Evolutionary conservation across 2,797 vertebrate genomes (phyloP), one percentile per base, ranked within the genome.

Genomic region (Antrozous pallidus): DNA sequence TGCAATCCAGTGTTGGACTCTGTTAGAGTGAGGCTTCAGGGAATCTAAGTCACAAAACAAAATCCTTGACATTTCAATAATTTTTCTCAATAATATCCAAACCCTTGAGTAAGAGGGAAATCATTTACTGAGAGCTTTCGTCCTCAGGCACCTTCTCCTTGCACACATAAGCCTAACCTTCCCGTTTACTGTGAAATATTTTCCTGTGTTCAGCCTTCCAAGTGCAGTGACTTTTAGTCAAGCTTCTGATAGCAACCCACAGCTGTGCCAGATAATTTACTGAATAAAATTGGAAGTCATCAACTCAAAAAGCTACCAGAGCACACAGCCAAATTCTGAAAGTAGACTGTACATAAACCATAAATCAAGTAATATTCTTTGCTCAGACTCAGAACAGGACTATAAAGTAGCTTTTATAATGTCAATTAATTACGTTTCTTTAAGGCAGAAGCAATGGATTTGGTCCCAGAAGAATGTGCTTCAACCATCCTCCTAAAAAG

Each of bases 401-500:
- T 61, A 88, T 95, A 93, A 95, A 95, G 87, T 63, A 74, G 88
- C 80, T 78, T 96, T 96, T 65, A 47, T 95, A 93, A 94, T 71
- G 78, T 95, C 86, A 90, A 74, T 89, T 96, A 94, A 92, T 92
- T 95, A 82, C 73, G 73, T 96, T 97, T 97, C 87, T 94, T 94
- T 31, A 93, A 79, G 80, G 95, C 56, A 90, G 93, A 6, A 67
- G 42, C 17, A 11, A 13, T 92, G 86, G 74, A 93, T 85, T 96
- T 95, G 90, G 94, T 96, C 97, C 71, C 56, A 91, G 83, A 87
- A 82, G 96, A 63, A 65, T 92, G 86, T 73, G 95, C 87, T 95
- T 97, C 97, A 95, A 88, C 85, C 95, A 94, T 91, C 71, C 92
- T 97, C 94, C 91, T 81, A 2, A 9, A 83, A 96, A 9, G 75